phyloP scores from a whole-genome alignment of 2,888 invertebrate species.

The Meloe dianella region DNA sequence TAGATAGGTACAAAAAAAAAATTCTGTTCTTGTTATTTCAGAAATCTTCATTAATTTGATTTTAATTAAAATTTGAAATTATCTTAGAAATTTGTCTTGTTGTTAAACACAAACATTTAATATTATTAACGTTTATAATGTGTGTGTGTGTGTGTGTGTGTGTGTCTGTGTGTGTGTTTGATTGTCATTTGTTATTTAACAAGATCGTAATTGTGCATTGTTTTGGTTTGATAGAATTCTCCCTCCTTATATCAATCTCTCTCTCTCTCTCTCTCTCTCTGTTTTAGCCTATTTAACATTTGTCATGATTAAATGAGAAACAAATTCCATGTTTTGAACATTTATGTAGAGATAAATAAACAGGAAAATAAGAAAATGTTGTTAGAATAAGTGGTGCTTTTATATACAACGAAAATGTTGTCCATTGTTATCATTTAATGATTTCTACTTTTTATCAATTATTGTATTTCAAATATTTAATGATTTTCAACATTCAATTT shows the following conservation, averaged over 20 bases:
- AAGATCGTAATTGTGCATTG: constrained; percentile 51
- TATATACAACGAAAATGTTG: constrained; percentile 1
- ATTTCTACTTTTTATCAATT: constrained; percentile 38
- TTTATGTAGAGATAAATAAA: neutral
- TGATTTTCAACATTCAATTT: neutral
- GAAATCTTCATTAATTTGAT: constrained; percentile 17
- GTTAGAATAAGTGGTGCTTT: constrained; percentile 3
- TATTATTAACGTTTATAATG: constrained; percentile 44
- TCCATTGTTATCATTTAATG: constrained; percentile 34
- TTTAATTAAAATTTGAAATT: constrained; percentile 29
- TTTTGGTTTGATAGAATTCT: constrained; percentile 49
- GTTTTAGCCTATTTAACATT: constrained; percentile 1
- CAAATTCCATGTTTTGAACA: constrained; percentile 3
- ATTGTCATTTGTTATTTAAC: constrained; percentile 51
- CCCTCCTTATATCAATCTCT: constrained; percentile 9
- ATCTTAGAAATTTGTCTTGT: constrained; percentile 5
- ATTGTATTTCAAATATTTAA: neutral
- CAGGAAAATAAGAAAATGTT: neutral
- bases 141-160: constrained; percentile 37
- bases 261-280: constrained; percentile 2
- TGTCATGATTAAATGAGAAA: constrained; percentile 13
- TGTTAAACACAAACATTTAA: constrained; percentile 2
- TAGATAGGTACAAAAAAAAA: too few species aligned
- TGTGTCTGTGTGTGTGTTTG: constrained; percentile 37
- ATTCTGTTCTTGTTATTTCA: too few species aligned